Percentiles rank a stretch among this genome's conserved stretches.
Evolutionary conservation across 2,113 vertebrate species (phyloP).

Genomic region (Xenotilapia longispinis): DNA sequence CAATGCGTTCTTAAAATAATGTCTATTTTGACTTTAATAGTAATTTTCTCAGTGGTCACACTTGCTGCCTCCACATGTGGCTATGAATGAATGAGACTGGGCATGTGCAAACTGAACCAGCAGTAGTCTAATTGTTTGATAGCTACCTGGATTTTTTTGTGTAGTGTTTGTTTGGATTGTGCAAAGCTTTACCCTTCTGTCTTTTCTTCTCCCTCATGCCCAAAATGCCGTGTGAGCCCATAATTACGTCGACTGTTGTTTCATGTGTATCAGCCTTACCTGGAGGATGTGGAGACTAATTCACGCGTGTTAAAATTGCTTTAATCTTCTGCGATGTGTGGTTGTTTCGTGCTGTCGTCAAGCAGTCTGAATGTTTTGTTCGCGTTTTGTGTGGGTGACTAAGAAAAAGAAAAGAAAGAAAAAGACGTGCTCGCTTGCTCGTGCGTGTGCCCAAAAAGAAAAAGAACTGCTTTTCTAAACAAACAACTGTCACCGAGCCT

Average conservation of each 20-base stretch:
- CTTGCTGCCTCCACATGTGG: background rate
- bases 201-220: background rate
- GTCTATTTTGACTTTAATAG: background rate
- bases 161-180: background rate
- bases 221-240: background rate
- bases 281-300: background rate
- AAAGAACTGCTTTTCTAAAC: background rate
- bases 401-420: background rate
- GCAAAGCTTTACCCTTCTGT: background rate
- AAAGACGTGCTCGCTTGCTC: background rate
- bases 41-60: background rate
- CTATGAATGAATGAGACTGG: background rate
- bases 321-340: background rate
- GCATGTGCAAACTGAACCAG: background rate
- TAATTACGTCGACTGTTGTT: constrained; percentile 2
- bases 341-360: background rate
- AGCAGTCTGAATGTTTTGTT: background rate
- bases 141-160: background rate
- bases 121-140: background rate
- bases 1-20: background rate
- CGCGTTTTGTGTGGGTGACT: background rate
- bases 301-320: background rate
- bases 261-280: background rate
- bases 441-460: background rate
- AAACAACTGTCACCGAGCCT: background rate